Evolutionary conservation across 1,140 invertebrate genomes (phyloP), one percentile per base, ranked within the genome.

Genomic region (Bombus fervidus): DNA sequence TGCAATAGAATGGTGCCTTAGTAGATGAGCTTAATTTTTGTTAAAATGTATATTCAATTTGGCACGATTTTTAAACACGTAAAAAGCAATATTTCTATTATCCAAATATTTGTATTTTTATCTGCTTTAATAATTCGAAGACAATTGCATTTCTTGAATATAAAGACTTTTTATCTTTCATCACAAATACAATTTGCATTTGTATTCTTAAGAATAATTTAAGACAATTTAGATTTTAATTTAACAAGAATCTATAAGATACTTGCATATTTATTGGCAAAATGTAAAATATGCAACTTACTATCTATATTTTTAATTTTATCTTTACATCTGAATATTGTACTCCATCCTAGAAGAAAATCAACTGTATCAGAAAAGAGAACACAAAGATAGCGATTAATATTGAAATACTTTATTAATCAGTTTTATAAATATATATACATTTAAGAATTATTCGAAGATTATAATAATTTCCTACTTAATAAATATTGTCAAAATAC

Each of bases 211-310:
- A 71, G 3, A n/a, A 59, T 59, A 72, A 62, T 81, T n/a, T 37
- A 31, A 72, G 9, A 15, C 28, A 57, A 69, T 80, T n/a, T 34
- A 28, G 28, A 81, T 39, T 53, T 39, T 81, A 71, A 81, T 59
- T 72, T 18, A 34, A 28, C 6, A 47, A 37, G 18, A 28, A 43
- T 62, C 13, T 47, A 69, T n/a, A 47, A 74, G 47, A 75, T 64
- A 34, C 47, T 82, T 47, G 37, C 66, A 75, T 75, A 82, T 82
- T 82, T 82, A 75, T 66, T 59, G 41, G 28, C 22, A 66, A 34
- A 66, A 34, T 3, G 31, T 34, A 43, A 66, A 43, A 39, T 53
- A 79, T 68, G 41, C 47, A 31, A 43, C 34, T 43, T 10, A 43
- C 12, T 73, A 34, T 39, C 13, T 71, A 18, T 73, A 47, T 22